Base-by-base conservation (phyloP, 1,140 invertebrate species). In the Elysia chlorotica region DNA sequence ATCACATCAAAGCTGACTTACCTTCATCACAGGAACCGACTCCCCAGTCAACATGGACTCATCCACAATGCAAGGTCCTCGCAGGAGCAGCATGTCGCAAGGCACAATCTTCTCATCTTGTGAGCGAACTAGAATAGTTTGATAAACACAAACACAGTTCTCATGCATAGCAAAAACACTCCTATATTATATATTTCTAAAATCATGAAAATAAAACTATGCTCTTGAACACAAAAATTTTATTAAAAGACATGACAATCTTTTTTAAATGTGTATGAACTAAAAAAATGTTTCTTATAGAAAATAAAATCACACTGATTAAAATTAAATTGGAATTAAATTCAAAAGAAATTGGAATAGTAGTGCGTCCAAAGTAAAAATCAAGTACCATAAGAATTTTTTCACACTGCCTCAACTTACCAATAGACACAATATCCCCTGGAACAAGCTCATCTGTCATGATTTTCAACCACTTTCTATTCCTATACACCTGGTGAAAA, bases 21-120 rank as follows among this genome's bases (percentile, higher is more conserved):
- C 90, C 82, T 99, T 99, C 96, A 99, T 99, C 88, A 99, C 97
- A 6, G 98, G 98, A n/a, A 99, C 96, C 76, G 96, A 98, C 80
- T 90, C 89, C 88, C 95, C 96, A 67, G 97, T 99, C 61, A 99
- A 89, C 95, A 99, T 98, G 74, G 96, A 97, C 88, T 99, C 97
- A 87, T 99, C 97, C 2, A 99, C 95, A 81, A 99, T 97, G 86
- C 96, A 99, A 23, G 94, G 93, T 30, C 97, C 97, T 83, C 96
- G 89, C 57, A 99, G 87, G 30, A 99, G 89, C 14, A 99, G 87
- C 86, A 99, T 91, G 88, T 99, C 98, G 89, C 98, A 99, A 35
- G 98, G 98, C 72, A 99, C 94, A 70, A 96, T 88, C 85, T 93
- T 93, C 81, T 99, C 96, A 85, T 95, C 93, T 74, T 93, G 91